phyloP scores from a whole-genome alignment of 1,140 invertebrate genomes.

The Drosophila tsacasi region DNA sequence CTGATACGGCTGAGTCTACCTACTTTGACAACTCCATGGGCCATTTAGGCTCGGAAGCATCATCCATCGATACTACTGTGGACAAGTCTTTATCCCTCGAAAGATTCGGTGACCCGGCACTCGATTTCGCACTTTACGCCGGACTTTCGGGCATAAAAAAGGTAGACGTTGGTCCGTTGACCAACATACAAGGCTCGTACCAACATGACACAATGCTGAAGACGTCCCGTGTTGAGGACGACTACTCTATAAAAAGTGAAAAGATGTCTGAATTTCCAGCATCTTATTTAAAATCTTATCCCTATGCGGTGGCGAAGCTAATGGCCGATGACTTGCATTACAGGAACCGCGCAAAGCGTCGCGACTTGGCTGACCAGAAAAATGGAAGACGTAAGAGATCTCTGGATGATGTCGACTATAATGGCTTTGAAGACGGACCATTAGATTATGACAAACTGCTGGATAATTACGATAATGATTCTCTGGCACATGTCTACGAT shows the following conservation, averaged over 20 bases:
- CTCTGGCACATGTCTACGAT: slow-evolving; percentile 18
- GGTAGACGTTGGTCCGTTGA: neutral
- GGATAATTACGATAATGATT: neutral
- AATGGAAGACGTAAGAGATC: slow-evolving; percentile 31
- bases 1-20: slow-evolving; percentile 1
- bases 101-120: neutral
- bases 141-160: neutral
- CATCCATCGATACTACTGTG: too few species aligned
- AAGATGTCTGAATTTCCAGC: too few species aligned
- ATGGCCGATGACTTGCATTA: slow-evolving; percentile 33
- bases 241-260: neutral
- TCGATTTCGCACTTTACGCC: neutral
- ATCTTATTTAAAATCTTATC: slow-evolving; percentile 1
- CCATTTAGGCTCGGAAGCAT: neutral
- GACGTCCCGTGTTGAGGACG: neutral
- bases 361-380: neutral
- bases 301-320: slow-evolving; percentile 60
- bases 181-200: neutral
- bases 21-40: slow-evolving; percentile 31
- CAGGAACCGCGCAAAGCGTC: neutral
- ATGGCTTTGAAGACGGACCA: neutral
- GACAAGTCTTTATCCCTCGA: neutral
- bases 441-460: slow-evolving; percentile 2
- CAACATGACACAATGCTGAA: neutral
- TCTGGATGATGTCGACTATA: slow-evolving; percentile 1